Base-by-base conservation (phyloP, 30 jellyfish, hydroid and myxozoan species). In the Pseudorhiza aurosa region DNA sequence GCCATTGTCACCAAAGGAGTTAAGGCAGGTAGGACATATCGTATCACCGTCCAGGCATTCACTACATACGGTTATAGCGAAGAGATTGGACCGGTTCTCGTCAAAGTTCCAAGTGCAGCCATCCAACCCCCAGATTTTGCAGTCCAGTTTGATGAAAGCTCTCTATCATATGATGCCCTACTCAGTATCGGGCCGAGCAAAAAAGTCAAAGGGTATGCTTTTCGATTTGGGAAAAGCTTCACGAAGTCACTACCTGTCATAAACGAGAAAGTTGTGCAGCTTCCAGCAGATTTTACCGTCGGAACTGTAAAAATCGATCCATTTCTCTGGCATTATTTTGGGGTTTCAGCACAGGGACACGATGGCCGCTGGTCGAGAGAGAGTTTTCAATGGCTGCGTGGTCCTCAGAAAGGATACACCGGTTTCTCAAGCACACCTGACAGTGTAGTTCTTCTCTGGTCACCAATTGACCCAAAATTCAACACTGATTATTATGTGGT, bases 361-460 rank as follows among this genome's bases (percentile, higher is more conserved):
- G 83, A 44, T 45, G 83, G 83, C 37, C 65, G 71, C 11, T 70
- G 83, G 83, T 70, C 83, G 40, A 51, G 29, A 4, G 83, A 70
- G 71, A 29, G 65, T 47, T 22, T 18, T 25, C 21, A 47, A 46
- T 75, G 88, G 88, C 22, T 75, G 24, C 88, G 88, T 10, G 88
- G 88, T 2, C 88, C 88, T 5, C 55, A 42, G 8, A 39, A 37
- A 2, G 88, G 88, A 30, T 75, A 53, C 49, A 58, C 77, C 14
- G 67, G 78, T 22, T 37, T 56, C 28, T 60, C 88, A 58, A 51
- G 28, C 7, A 4, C 79, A 11, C 65, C 78, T 2, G 35, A 58
- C 49, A 55, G 78, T 27, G 65, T 75, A 25, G 22, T 35, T 8
- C 77, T 75, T 27, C n/a, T 75, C n/a, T 75, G 88, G 88, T 58